A percentile compares a stretch with the other conserved stretches of the same genome.
Evolutionary conservation across 1,140 invertebrate genomes (phyloP).

Genomic region (Dysdera silvatica): DNA sequence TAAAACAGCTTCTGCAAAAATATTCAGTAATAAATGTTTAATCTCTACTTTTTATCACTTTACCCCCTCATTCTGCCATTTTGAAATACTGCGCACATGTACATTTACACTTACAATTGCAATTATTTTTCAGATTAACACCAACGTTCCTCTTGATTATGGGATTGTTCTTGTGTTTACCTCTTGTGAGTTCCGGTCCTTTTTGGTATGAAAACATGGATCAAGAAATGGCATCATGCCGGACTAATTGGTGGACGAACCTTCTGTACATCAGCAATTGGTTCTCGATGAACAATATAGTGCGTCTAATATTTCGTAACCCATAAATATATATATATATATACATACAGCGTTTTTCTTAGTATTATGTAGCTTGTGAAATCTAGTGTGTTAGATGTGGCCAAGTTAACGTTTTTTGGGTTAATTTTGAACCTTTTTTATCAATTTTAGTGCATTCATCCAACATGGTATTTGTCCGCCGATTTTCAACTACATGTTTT

Average conservation of each 20-base stretch:
- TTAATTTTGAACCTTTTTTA: background rate
- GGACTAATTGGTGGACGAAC: slow-evolving; percentile 22
- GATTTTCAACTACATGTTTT: slow-evolving; percentile 27
- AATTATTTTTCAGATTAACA: slow-evolving; percentile 21
- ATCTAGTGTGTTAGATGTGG: background rate
- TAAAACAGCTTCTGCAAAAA: no score
- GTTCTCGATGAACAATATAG: slow-evolving; percentile 15
- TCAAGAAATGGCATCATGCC: slow-evolving; percentile 20
- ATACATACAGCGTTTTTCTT: background rate
- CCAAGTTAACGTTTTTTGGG: background rate
- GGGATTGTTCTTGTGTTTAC: slow-evolving; percentile 11
- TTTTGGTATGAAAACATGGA: slow-evolving; percentile 25
- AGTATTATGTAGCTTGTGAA: background rate
- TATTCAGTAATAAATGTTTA: no score
- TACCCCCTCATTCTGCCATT: no score
- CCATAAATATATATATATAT: background rate
- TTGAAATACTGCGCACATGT: no score
- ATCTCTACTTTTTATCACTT: no score
- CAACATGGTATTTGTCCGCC: slow-evolving; percentile 27
- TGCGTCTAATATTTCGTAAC: background rate
- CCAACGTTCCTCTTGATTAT: slow-evolving; percentile 19
- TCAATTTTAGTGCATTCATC: slow-evolving; percentile 18
- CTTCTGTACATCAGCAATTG: slow-evolving; percentile 29
- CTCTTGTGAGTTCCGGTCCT: slow-evolving; percentile 26
- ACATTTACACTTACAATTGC: no score